phyloP scores from a whole-genome alignment of 2,888 invertebrate genomes.

The Phrixothrix hirtus region DNA sequence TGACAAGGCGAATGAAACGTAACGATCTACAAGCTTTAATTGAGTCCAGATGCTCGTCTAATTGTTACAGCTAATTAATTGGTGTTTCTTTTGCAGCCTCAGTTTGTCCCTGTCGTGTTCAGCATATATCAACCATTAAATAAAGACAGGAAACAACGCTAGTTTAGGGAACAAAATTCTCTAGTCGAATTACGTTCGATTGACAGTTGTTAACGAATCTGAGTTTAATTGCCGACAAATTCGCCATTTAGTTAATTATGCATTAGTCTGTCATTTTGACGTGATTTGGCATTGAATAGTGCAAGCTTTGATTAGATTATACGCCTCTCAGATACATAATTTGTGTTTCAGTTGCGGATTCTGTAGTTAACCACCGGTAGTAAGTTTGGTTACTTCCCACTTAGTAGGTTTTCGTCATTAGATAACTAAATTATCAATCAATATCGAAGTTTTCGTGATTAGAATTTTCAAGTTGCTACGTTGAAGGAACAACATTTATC shows the following conservation, averaged over 20 bases:
- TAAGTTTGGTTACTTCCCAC: neutral
- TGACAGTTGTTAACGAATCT: constrained; percentile 40
- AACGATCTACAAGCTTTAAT: constrained; percentile 31
- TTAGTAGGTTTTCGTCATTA: neutral
- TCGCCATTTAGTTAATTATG: constrained; percentile 38
- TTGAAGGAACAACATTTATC: no score
- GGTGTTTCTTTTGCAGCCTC: constrained; percentile 26
- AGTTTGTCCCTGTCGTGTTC: constrained; percentile 17
- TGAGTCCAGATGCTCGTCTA: constrained; percentile 27
- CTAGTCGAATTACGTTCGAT: constrained; percentile 32
- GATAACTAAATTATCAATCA: neutral
- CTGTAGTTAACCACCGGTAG: neutral
- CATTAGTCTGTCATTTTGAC: constrained; percentile 39
- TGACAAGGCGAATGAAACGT: constrained; percentile 26
- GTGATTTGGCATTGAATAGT: constrained; percentile 38
- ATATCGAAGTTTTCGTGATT: neutral
- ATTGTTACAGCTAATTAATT: constrained; percentile 31
- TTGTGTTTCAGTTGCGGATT: constrained; percentile 10
- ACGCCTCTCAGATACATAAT: constrained; percentile 31
- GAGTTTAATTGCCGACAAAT: constrained; percentile 42
- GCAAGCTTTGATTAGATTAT: constrained; percentile 33
- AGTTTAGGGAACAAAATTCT: constrained; percentile 22
- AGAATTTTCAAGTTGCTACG: neutral
- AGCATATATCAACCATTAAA: constrained; percentile 13
- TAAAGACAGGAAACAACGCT: constrained; percentile 12